Conservation (phyloP, 2,797 vertebrate genomes). For the Platalea minor region DNA sequence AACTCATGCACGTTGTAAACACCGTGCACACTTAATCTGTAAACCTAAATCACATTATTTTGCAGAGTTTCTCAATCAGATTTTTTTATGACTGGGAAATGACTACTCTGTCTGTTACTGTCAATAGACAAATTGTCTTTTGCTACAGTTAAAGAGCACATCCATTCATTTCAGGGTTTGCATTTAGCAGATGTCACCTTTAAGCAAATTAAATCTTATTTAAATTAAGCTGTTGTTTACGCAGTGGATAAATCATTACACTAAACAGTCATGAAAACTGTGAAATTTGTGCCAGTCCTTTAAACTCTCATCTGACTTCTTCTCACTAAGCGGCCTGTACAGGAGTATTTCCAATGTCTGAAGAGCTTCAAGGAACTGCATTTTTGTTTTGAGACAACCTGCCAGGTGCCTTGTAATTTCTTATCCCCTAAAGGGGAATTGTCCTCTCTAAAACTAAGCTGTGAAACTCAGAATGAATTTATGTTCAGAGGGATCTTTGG, state of each 20-base stretch:
- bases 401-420: background rate
- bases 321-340: background rate
- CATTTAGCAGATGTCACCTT: background rate
- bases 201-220: background rate
- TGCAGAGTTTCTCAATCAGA: background rate
- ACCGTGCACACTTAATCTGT: background rate
- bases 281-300: background rate
- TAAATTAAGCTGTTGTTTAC: background rate
- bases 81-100: background rate
- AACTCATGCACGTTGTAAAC: background rate
- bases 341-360: background rate
- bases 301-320: background rate
- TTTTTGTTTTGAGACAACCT: background rate
- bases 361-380: background rate
- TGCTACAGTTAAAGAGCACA: background rate
- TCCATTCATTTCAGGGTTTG: background rate
- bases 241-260: background rate
- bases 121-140: background rate
- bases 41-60: background rate
- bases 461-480: background rate
- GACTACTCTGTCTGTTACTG: background rate
- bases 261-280: background rate
- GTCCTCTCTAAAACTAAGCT: background rate
- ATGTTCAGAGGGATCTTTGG: background rate
- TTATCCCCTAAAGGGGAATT: background rate